Evolutionary conservation across 2,797 vertebrate genomes (phyloP).

Genomic region (Agapornis canus): DNA sequence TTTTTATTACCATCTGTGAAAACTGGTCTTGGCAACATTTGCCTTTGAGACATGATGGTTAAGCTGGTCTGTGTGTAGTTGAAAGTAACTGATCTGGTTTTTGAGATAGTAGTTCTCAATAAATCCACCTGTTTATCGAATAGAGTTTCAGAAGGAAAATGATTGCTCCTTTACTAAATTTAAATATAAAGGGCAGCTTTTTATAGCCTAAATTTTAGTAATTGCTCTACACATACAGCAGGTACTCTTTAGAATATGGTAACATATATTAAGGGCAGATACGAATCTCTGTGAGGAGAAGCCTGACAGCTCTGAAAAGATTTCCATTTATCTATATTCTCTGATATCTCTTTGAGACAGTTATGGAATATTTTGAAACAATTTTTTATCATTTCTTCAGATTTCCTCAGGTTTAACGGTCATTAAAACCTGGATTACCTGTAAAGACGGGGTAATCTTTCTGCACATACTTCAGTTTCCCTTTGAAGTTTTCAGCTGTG

Average conservation of each 20-base stretch:
- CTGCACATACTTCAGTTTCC: neutral
- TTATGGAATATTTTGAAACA: neutral
- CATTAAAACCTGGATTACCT: neutral
- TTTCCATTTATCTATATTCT: neutral
- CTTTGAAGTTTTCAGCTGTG: neutral
- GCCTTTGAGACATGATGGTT: rapidly evolving
- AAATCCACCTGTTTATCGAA: neutral
- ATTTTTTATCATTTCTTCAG: neutral
- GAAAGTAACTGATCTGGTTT: neutral
- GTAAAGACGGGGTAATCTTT: neutral
- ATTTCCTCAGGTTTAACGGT: neutral
- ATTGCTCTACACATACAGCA: neutral
- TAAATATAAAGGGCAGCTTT: neutral
- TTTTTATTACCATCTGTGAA: neutral
- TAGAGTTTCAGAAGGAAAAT: neutral
- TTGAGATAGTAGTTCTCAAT: neutral
- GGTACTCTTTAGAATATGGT: neutral
- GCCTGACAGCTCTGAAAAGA: neutral
- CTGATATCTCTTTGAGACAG: neutral
- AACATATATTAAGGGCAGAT: neutral
- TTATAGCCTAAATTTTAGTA: neutral
- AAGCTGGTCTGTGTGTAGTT: neutral
- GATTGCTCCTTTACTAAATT: neutral
- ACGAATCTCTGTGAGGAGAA: neutral
- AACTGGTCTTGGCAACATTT: neutral